Base-by-base conservation (phyloP, 2,797 vertebrate species). In the Coregonus sp. region DNA sequence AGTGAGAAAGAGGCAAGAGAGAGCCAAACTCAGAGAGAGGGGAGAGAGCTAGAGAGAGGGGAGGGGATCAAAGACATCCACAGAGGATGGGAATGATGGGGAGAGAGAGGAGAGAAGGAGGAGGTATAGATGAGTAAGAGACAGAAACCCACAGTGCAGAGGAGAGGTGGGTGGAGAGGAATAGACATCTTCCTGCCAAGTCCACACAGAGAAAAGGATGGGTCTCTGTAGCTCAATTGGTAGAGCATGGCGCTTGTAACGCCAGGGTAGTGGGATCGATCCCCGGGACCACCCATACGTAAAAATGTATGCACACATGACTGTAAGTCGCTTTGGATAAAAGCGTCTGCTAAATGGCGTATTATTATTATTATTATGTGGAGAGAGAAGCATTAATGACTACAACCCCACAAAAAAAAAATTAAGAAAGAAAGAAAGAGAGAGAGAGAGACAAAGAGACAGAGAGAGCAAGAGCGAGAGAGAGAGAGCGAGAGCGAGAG, bases 1-100 rank as follows among this genome's bases (percentile, higher is more conserved):
- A 80, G 78, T 78, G 80, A 79, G 81, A 65, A 78, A 51, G 18
- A 25, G 12, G 75, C 40, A 52, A 40, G 56, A 56, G 15, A 40
- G 72, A 40, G 56, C 16, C 18, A 70, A 18, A 70, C 16, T 3
- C 6, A 52, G 12, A n/a, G 40, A 20, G 74, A 75, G 69, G 35
- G 73, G n/a, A 6, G 37, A 40, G 9, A 11, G 35, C 31, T 33
- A 37, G 5, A 37, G 7, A 37, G 35, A 37, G 35, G 12, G 2
- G 52, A 54, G 25, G 5, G 33, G 47, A 33, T 33, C 31, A 33
- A 33, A 33, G 31, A 33, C 31, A 2, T 33, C 31, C 31, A 33
- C 31, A 33, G 31, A 33, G 31, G 31, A 33, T 33, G 31, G 31
- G 31, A 33, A 33, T 2, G 31, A 33, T 33, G 31, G 25, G 5